Conservation (phyloP, 2,888 invertebrate genomes). For the Trissolcus brochymenae region DNA sequence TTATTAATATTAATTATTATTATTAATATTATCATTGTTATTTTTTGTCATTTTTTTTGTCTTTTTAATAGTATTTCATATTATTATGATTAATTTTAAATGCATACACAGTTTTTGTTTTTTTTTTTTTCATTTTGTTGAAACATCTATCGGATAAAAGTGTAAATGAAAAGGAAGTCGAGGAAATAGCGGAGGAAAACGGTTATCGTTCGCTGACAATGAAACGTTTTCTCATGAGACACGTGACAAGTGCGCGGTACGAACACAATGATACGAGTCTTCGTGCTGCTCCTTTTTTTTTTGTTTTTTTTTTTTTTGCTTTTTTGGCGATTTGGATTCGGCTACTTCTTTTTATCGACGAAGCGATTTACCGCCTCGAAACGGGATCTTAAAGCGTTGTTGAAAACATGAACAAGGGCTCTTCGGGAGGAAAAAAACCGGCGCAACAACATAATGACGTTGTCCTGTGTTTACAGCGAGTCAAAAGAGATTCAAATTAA, state of each 20-base stretch:
- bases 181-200: constrained; percentile 49
- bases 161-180: constrained; percentile 51
- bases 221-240: constrained; percentile 23
- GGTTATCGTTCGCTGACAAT: constrained; percentile 28
- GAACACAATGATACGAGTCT: constrained; percentile 33
- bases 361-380: constrained; percentile 38
- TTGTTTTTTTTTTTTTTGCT: background rate
- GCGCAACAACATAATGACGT: constrained; percentile 7
- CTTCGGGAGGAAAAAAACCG: background rate
- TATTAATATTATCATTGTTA: constrained; percentile 58
- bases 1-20: constrained; percentile 57
- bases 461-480: background rate
- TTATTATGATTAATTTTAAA: constrained; percentile 59
- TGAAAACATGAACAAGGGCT: constrained; percentile 27
- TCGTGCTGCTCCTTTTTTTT: constrained; percentile 15
- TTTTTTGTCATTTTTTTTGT: constrained; percentile 42
- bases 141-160: constrained; percentile 58
- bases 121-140: constrained; percentile 24
- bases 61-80: constrained; percentile 41
- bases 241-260: constrained; percentile 39
- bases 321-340: constrained; percentile 24
- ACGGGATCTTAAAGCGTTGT: constrained; percentile 25
- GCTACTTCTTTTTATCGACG: constrained; percentile 19
- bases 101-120: constrained; percentile 58
- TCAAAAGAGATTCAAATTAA: constrained; percentile 10